phyloP scores from a whole-genome alignment of 2,797 vertebrate species.

The Enteromius anoplus region DNA sequence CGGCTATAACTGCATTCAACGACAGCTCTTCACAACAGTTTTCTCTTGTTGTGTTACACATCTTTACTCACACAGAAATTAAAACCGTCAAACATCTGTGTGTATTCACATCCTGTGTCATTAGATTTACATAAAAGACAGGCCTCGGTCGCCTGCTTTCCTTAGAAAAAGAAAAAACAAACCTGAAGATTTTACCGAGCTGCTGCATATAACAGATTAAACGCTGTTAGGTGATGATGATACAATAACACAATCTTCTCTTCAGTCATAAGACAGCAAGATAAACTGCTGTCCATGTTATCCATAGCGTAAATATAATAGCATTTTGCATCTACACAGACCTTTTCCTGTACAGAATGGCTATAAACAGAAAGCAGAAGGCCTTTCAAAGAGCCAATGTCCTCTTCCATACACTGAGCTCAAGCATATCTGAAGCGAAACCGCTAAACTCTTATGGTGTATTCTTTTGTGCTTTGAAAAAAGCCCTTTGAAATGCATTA shows the following conservation, averaged over 20 bases:
- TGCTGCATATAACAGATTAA: conserved; percentile 2
- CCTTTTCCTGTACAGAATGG: conserved; percentile 21
- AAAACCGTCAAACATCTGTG: not conserved
- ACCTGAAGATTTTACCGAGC: not conserved
- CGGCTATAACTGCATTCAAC: conserved; percentile 65
- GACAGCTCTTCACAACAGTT: conserved; percentile 58
- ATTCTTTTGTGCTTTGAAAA: conserved; percentile 78
- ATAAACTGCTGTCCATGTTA: conserved; percentile 39
- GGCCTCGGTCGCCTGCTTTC: not conserved
- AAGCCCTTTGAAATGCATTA: conserved; percentile 80
- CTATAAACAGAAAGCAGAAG: conserved; percentile 33
- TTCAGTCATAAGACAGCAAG: conserved; percentile 18
- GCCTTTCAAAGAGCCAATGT: conserved; percentile 25
- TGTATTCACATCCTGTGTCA: not conserved
- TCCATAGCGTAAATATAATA: conserved; percentile 47
- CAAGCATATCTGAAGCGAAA: conserved; percentile 69
- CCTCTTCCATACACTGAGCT: conserved; percentile 61
- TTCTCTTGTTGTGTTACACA: conserved; percentile 63
- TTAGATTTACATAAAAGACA: conserved; percentile 12
- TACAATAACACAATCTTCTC: conserved; percentile 20
- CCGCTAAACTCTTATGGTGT: conserved; percentile 76
- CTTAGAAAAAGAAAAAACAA: not conserved
- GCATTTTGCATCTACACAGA: conserved; percentile 32
- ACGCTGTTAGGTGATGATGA: conserved; percentile 10
- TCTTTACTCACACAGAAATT: not conserved